These are phyloP conservation scores for Monochamus saltuarius DNA, from an alignment of 1,140 invertebrate genomes.

Conservation along the genomic window DNA sequence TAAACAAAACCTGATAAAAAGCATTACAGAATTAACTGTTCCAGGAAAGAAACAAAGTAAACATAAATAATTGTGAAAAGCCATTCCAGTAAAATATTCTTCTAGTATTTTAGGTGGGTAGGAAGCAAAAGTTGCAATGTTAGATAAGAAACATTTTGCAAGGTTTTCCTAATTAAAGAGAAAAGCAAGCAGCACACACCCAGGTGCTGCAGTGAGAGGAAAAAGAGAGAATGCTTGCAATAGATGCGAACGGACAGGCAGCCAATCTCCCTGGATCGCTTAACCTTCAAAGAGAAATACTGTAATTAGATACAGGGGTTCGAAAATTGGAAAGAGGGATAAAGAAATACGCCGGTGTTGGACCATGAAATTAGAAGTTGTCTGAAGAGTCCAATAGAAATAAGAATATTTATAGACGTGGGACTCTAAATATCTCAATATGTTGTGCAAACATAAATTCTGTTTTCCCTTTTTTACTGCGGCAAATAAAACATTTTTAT, in stretches of 20 bases:
- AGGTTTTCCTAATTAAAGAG: constrained; percentile 40
- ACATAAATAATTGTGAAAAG: constrained; percentile 32
- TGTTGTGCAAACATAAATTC: constrained; percentile 16
- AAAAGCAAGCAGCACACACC: constrained; percentile 24
- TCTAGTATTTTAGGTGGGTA: constrained; percentile 37
- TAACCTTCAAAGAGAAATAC: constrained; percentile 39
- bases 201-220: constrained; percentile 9
- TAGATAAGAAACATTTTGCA: constrained; percentile 33
- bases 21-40: background rate
- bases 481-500: too few relatives aligned
- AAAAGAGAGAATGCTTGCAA: constrained; percentile 8
- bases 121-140: constrained; percentile 25
- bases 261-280: constrained; percentile 33
- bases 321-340: constrained; percentile 40
- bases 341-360: constrained; percentile 39
- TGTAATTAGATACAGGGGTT: constrained; percentile 46
- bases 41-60: constrained; percentile 9
- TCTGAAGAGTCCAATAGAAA: constrained; percentile 38
- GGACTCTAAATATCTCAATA: constrained; percentile 20
- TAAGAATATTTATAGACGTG: constrained; percentile 16
- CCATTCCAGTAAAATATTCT: constrained; percentile 41
- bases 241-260: constrained; percentile 18
- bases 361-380: constrained; percentile 48
- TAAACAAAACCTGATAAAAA: background rate
- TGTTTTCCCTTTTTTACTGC: constrained; percentile 1